A percentile compares a stretch with the other conserved stretches of the same genome.
Evolutionary conservation across 2,113 vertebrate genomes (phyloP).

Genomic region (Sapajus apella): DNA sequence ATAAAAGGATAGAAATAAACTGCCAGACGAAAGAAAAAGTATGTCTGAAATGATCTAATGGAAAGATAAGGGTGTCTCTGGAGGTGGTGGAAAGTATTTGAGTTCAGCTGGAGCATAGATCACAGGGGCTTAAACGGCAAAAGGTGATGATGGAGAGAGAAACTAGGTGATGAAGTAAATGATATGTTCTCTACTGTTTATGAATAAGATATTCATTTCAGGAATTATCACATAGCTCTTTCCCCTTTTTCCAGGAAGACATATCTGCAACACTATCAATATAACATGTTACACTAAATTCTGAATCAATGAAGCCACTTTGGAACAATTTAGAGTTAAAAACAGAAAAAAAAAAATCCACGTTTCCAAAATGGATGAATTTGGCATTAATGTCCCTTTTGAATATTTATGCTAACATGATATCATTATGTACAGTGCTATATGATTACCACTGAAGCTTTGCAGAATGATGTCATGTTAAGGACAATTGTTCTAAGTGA

Average conservation of each 20-base stretch:
- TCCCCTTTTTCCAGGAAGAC: not conserved
- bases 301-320: not conserved
- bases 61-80: not conserved
- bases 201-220: not conserved
- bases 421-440: not conserved
- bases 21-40: not conserved
- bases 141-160: not conserved
- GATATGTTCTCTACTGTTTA: not conserved
- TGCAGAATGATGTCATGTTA: not conserved
- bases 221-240: not conserved
- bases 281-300: not conserved
- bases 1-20: not conserved
- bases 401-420: not conserved
- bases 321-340: not conserved
- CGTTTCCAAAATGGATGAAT: not conserved
- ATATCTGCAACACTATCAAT: not conserved
- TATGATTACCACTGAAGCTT: not conserved
- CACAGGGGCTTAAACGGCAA: not conserved
- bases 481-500: not conserved
- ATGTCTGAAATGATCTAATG: not conserved
- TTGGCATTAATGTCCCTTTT: not conserved
- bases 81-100: not conserved
- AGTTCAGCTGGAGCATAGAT: not conserved
- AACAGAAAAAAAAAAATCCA: not conserved
- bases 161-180: not conserved